These are phyloP conservation scores for Gopherus flavomarginatus DNA, from an alignment of 2,113 vertebrate genomes.

Conservation along the genomic window DNA sequence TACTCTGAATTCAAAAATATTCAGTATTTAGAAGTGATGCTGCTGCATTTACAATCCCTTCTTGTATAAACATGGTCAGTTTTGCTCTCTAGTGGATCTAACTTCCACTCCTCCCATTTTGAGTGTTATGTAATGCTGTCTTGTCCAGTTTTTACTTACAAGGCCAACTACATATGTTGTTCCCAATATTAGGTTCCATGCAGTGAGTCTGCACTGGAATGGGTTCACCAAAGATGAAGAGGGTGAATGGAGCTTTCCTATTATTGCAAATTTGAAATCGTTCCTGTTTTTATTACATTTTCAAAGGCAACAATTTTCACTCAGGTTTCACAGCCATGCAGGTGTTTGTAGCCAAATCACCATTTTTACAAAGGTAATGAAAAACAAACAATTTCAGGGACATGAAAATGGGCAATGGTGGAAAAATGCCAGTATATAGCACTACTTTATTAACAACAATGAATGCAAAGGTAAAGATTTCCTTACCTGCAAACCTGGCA, in stretches of 20 bases:
- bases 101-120: background rate
- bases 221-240: background rate
- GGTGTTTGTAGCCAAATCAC: background rate
- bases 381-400: background rate
- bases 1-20: background rate
- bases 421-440: background rate
- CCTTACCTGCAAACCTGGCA: slow-evolving; percentile 71
- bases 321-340: background rate
- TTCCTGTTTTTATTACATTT: background rate
- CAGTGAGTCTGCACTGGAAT: background rate
- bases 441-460: background rate
- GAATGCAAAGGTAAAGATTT: background rate
- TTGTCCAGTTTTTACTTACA: background rate
- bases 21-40: background rate
- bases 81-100: background rate
- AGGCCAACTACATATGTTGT: background rate
- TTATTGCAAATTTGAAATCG: background rate
- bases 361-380: background rate
- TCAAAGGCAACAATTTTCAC: background rate
- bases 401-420: background rate
- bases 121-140: background rate
- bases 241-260: background rate
- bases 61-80: background rate
- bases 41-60: background rate
- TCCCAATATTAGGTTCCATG: background rate